Conservation (phyloP, 2,797 vertebrate species). For the Characodon lateralis region DNA sequence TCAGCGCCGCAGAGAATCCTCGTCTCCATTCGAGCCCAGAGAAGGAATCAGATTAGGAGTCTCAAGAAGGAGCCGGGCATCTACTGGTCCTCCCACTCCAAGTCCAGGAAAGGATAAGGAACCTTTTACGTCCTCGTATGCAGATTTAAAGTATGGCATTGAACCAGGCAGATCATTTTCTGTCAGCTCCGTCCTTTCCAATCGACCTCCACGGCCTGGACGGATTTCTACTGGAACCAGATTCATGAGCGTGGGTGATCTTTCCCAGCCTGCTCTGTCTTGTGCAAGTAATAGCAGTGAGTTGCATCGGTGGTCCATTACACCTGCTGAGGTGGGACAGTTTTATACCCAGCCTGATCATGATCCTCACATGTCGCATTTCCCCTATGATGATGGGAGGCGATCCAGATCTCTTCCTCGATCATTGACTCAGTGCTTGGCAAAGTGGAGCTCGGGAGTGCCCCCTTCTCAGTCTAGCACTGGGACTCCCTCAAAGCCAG, state of each 20-base stretch:
- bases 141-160: slow-evolving; percentile 82
- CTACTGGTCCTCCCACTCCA: slow-evolving; percentile 58
- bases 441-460: slow-evolving; percentile 58
- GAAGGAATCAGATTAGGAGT: slow-evolving; percentile 50
- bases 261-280: slow-evolving; percentile 54
- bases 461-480: slow-evolving; percentile 12
- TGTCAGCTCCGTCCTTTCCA: slow-evolving; percentile 77
- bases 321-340: slow-evolving; percentile 32
- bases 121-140: slow-evolving; percentile 64
- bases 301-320: slow-evolving; percentile 29
- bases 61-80: slow-evolving; percentile 57
- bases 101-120: slow-evolving; percentile 38
- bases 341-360: background rate
- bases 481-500: slow-evolving; percentile 26
- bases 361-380: slow-evolving; percentile 11
- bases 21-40: slow-evolving; percentile 58
- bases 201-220: slow-evolving; percentile 77
- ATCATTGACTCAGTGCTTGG: slow-evolving; percentile 61
- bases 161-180: slow-evolving; percentile 77
- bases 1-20: slow-evolving; percentile 56
- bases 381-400: slow-evolving; percentile 46
- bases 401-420: slow-evolving; percentile 74
- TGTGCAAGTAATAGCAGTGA: slow-evolving; percentile 29
- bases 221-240: slow-evolving; percentile 80
- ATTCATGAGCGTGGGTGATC: slow-evolving; percentile 74